Base-by-base conservation (phyloP, 2,888 invertebrate species). In the Andrena trimmerana region DNA sequence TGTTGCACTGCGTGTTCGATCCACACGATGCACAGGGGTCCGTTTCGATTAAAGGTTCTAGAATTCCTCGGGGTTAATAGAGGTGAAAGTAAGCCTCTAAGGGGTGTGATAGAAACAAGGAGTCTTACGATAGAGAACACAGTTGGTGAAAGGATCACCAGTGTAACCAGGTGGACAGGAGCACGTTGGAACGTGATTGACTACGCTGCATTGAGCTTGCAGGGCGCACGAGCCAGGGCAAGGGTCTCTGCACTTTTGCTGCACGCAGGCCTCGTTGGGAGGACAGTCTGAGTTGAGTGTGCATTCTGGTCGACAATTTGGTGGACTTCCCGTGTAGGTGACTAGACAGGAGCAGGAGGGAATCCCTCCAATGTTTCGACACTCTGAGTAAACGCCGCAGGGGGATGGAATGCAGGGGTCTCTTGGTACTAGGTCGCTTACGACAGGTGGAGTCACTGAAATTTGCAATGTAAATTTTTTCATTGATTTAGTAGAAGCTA, bases 341-440 rank as follows among this genome's bases (percentile, higher is more conserved):
- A 92, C 90, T 20, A 94, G 93, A 89, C 96, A 96, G 16, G 95
- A 93, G 86, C 96, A 95, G 8, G 94, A 91, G 6, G 95, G 94
- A 20, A 93, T 91, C 24, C 94, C 94, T 67, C 91, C 91, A 33
- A 96, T 93, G 92, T 96, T 96, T 89, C 96, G 96, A 91, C 98
- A 98, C 89, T 96, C 95, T 84, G 97, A 97, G 91, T 97, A 97
- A 13, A 97, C 96, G 50, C 98, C 98, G 92, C 98, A 98, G 0
- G 97, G 97, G 10, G 97, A 96, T 65, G 97, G 96, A 71, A 95
- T 94, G 90, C 97, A 97, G n/a, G 96, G 96, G 78, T 96, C 95
- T 65, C 94, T 95, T n/a, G 95, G 94, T 88, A 81, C 65, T 6
- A 81, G 52, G 24, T 88, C 83, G 10, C 94, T 94, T 86, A 94